Conservation (phyloP, 2,888 invertebrate species). For the Uloborus plumipes region DNA sequence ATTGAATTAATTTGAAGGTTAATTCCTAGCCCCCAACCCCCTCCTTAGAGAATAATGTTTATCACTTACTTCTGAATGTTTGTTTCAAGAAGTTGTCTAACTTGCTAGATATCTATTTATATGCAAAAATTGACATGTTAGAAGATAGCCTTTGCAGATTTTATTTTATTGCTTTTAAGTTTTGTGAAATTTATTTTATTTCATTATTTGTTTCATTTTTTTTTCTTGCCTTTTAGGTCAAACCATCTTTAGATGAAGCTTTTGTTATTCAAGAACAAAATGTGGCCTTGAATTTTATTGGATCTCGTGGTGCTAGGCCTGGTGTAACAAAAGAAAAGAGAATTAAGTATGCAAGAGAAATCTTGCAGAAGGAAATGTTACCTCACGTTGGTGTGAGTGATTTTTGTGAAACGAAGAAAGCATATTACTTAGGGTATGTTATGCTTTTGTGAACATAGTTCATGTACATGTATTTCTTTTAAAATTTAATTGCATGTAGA, state of each 20-base stretch:
- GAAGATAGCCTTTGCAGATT: neutral
- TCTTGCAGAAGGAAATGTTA: constrained; percentile 99
- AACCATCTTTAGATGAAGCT: constrained; percentile 98
- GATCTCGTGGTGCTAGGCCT: constrained; percentile 95
- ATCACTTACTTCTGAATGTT: too few species aligned
- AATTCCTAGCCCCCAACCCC: too few species aligned
- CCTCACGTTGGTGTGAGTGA: constrained; percentile 99
- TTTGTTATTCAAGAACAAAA: constrained; percentile 99
- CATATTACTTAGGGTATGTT: constrained; percentile 78
- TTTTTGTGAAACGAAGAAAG: constrained; percentile 99
- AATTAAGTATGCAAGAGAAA: constrained; percentile 99
- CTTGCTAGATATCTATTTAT: too few species aligned
- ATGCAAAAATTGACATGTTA: too few species aligned
- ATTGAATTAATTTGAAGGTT: too few species aligned
- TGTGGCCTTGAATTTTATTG: constrained; percentile 98
- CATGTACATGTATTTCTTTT: neutral
- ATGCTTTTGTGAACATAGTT: neutral
- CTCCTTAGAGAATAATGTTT: too few species aligned
- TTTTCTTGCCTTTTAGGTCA: constrained; percentile 75
- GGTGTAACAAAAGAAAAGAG: constrained; percentile 99
- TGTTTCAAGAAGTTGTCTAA: too few species aligned
- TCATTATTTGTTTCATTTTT: neutral
- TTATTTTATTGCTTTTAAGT: neutral
- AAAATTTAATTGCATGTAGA: neutral
- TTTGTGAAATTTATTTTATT: neutral